Evolutionary conservation across 1,140 invertebrate genomes (phyloP), one percentile per base, ranked within the genome.

Genomic region (Myzus persicae): DNA sequence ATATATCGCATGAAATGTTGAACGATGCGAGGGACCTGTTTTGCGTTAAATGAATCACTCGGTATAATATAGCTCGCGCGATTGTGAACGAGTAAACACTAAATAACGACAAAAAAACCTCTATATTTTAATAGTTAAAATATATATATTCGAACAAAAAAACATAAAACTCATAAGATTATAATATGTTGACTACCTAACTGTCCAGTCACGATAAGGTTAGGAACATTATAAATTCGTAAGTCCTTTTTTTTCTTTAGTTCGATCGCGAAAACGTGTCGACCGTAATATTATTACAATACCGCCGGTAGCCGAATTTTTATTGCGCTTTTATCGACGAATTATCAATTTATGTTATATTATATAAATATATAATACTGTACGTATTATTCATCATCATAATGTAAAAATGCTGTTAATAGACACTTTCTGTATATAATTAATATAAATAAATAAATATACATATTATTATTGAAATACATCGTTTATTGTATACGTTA

Each of bases 181-280:
- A 67, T 90, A 67, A 67, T 90, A 67, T 90, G 67, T 67, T 40
- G 26, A 67, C 46, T 89, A 48, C 26, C 24, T n/a, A 42, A 67
- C 51, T 90, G 89, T 90, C 89, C 89, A 90, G 51, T 90, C 89
- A 90, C 51, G 89, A 42, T 90, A n/a, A 67, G 89, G 89, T 90
- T 90, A 90, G 38, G 54, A 42, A 90, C 31, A 90, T 90, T 90
- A 90, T 90, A 90, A 90, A 48, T 90, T 90, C 89, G 89, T 67
- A 90, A 11, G 31, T 90, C 22, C 6, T 90, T 90, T 90, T 54
- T 67, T 89, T 54, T n/a, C n/a, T 90, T 90, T 40, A 14, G 36
- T 59, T 36, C 88, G 51, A 90, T 90, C 51, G 24, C 24, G 40
- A 59, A 90, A 90, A 90, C 88, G 51, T 90, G 88, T 89, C n/a